phyloP scores from a whole-genome alignment of 2,113 vertebrate genomes.

The Corythaeola cristata region DNA sequence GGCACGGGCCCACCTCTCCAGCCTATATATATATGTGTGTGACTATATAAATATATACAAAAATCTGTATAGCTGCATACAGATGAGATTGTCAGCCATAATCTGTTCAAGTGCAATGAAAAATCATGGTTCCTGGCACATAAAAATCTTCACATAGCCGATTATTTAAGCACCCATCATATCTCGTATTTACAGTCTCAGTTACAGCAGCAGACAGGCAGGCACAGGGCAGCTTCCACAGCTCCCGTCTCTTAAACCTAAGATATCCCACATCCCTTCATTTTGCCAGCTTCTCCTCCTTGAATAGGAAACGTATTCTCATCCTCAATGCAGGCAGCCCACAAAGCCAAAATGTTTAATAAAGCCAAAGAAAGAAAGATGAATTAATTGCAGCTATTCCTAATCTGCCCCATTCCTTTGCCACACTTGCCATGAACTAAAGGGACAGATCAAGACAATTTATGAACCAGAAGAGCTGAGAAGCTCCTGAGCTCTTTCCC shows the following conservation, averaged over 20 bases:
- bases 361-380: neutral
- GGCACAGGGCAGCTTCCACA: neutral
- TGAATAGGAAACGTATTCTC: neutral
- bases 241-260: neutral
- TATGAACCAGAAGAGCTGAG: neutral
- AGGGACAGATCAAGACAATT: neutral
- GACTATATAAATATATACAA: neutral
- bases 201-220: neutral
- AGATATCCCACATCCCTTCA: neutral
- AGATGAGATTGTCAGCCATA: neutral
- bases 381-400: neutral
- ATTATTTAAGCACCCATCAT: neutral
- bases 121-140: neutral
- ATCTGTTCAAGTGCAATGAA: neutral
- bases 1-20: too few species aligned
- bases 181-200: neutral
- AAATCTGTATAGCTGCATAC: neutral
- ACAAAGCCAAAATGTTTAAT: neutral
- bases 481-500: neutral
- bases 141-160: neutral
- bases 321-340: rapidly evolving
- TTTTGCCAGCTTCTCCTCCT: neutral
- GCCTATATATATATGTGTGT: neutral
- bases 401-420: neutral
- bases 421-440: neutral